A percentile compares a stretch with the other conserved stretches of the same genome.
Conservation (phyloP, 2,888 invertebrate species). For the Himalopsyche tibetana region DNA sequence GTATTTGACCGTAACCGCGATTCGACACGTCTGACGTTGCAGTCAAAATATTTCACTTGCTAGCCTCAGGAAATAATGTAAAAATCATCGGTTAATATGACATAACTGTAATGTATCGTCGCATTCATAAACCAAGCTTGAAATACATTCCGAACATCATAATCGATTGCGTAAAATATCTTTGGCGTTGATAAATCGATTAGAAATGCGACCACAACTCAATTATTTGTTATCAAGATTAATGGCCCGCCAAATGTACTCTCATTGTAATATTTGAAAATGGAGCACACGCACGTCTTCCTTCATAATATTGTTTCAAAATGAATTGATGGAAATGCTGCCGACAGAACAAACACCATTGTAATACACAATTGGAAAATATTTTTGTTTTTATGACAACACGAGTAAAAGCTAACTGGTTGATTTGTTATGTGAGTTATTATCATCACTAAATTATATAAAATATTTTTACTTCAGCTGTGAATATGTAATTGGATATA, state of each 20-base stretch:
- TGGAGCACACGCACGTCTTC: slow-evolving; percentile 36
- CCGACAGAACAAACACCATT: background rate
- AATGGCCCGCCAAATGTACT: slow-evolving; percentile 17
- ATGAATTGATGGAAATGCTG: slow-evolving; percentile 3
- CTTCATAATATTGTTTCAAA: slow-evolving; percentile 11
- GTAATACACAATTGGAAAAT: background rate
- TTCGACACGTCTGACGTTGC: too few species aligned
- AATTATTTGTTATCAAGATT: slow-evolving; percentile 19
- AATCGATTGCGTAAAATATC: background rate
- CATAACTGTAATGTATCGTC: slow-evolving; percentile 33
- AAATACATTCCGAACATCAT: slow-evolving; percentile 35
- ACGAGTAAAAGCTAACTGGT: too few species aligned
- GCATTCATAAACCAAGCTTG: background rate
- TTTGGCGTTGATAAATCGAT: slow-evolving; percentile 38
- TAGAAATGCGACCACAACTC: slow-evolving; percentile 43
- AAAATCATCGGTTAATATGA: slow-evolving; percentile 32
- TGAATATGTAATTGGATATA: too few species aligned
- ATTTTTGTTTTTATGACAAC: background rate
- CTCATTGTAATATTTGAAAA: slow-evolving; percentile 19
- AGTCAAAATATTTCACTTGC: too few species aligned
- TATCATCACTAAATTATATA: background rate
- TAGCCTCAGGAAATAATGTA: background rate
- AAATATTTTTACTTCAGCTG: too few species aligned
- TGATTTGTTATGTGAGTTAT: background rate
- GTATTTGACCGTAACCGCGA: too few species aligned